Conservation (phyloP, 2,888 invertebrate species). For the Oxytorus armatus region DNA sequence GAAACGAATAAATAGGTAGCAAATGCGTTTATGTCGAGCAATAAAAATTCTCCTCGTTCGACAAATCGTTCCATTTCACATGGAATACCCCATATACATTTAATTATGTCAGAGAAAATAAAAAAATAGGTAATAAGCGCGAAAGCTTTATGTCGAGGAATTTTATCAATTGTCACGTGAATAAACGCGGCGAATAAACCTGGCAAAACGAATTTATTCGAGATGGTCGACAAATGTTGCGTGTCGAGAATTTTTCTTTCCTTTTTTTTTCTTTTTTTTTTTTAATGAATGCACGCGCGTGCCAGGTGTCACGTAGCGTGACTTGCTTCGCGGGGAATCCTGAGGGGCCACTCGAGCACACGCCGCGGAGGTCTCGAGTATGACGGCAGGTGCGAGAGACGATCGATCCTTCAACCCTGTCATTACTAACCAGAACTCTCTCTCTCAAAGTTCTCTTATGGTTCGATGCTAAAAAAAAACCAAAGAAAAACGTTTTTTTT, state of each 20-base stretch:
- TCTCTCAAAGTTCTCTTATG: constrained; percentile 40
- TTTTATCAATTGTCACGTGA: neutral
- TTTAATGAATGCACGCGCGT: constrained; percentile 29
- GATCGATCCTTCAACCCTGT: constrained; percentile 50
- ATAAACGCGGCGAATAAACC: neutral
- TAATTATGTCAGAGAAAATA: no score
- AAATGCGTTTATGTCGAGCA: no score
- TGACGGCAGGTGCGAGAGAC: constrained; percentile 57
- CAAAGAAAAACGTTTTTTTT: neutral
- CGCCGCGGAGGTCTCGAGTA: constrained; percentile 34
- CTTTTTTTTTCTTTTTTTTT: constrained; percentile 6
- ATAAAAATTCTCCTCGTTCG: no score
- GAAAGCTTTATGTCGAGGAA: no score
- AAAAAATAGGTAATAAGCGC: no score
- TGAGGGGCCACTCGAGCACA: neutral
- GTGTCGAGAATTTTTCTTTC: constrained; percentile 31
- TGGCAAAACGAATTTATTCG: constrained; percentile 31
- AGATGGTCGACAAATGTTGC: constrained; percentile 35
- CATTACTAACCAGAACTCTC: neutral
- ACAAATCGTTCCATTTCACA: no score
- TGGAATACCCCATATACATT: no score
- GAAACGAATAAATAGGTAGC: no score
- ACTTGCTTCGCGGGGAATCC: constrained; percentile 55
- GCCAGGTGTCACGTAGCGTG: constrained; percentile 66
- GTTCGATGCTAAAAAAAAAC: constrained; percentile 14